A percentile compares a stretch with the other conserved stretches of the same genome.
Evolutionary conservation across 2,113 vertebrate genomes (phyloP).

Genomic region (Cranoglanis bouderius): DNA sequence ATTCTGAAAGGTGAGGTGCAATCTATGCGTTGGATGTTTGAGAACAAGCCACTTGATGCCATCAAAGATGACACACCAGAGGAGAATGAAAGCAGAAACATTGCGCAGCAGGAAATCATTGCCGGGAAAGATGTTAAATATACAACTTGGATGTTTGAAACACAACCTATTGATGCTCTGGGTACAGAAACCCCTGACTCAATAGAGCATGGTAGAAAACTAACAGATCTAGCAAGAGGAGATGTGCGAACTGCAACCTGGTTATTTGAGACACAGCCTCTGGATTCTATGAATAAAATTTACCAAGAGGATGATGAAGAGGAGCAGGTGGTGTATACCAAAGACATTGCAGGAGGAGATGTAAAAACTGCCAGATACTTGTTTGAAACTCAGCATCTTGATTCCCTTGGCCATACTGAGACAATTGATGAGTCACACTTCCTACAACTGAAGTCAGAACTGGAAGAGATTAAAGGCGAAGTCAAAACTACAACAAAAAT

Average conservation of each 20-base stretch:
- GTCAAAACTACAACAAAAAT: constrained; percentile 81
- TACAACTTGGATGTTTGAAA: constrained; percentile 88
- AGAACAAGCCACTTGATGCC: constrained; percentile 81
- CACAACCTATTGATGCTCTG: constrained; percentile 77
- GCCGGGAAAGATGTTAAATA: constrained; percentile 81
- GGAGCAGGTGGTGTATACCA: constrained; percentile 50
- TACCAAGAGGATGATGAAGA: constrained; percentile 72
- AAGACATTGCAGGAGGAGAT: constrained; percentile 78
- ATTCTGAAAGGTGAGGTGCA: constrained; percentile 85
- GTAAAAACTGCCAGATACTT: constrained; percentile 83
- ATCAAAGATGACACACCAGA: constrained; percentile 79
- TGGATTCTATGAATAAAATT: constrained; percentile 80
- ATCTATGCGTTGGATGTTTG: constrained; percentile 84
- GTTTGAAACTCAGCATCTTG: constrained; percentile 84
- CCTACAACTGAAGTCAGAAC: constrained; percentile 80
- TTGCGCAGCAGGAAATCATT: constrained; percentile 82
- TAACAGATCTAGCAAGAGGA: constrained; percentile 75
- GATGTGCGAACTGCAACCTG: constrained; percentile 75
- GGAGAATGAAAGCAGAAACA: constrained; percentile 67
- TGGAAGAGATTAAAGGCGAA: constrained; percentile 82
- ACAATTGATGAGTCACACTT: constrained; percentile 80
- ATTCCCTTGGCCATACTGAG: constrained; percentile 78
- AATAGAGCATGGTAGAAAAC: constrained; percentile 64
- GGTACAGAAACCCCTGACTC: constrained; percentile 56
- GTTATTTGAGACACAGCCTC: constrained; percentile 83